Percentiles rank a stretch among this genome's conserved stretches.
Conservation (phyloP, 2,113 vertebrate genomes). For the Varanus salvator region DNA sequence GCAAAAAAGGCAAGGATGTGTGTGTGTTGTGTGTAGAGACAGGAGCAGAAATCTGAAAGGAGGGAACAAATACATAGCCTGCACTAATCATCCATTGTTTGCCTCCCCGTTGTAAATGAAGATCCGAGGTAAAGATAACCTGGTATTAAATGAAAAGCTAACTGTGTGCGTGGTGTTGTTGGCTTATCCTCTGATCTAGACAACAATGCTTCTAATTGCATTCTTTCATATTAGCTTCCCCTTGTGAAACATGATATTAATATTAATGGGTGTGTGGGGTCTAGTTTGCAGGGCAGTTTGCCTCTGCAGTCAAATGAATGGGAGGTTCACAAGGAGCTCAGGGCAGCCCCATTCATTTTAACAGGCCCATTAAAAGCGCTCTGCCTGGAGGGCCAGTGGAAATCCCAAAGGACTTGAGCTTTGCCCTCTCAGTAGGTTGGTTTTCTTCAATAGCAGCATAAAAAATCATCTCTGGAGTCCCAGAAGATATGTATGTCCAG, state of each 20-base stretch:
- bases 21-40: constrained; percentile 18
- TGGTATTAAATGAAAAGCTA: constrained; percentile 45
- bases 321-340: neutral
- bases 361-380: neutral
- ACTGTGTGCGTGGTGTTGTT: neutral
- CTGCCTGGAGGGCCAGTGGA: neutral
- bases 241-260: neutral
- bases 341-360: neutral
- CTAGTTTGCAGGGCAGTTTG: neutral
- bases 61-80: constrained; percentile 42
- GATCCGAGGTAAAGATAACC: constrained; percentile 57
- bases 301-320: neutral
- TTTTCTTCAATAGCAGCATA: neutral
- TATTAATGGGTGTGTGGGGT: constrained; percentile 3
- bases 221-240: neutral
- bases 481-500: neutral
- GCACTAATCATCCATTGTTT: constrained; percentile 55
- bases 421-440: neutral
- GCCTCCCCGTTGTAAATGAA: constrained; percentile 51
- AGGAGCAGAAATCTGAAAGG: constrained; percentile 57
- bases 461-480: neutral
- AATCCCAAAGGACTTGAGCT: too few species aligned
- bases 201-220: constrained; percentile 26
- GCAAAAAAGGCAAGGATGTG: constrained; percentile 30
- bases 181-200: neutral